Evolutionary conservation across 2,113 vertebrate genomes (phyloP).

Genomic region (Stictonetta naevosa): DNA sequence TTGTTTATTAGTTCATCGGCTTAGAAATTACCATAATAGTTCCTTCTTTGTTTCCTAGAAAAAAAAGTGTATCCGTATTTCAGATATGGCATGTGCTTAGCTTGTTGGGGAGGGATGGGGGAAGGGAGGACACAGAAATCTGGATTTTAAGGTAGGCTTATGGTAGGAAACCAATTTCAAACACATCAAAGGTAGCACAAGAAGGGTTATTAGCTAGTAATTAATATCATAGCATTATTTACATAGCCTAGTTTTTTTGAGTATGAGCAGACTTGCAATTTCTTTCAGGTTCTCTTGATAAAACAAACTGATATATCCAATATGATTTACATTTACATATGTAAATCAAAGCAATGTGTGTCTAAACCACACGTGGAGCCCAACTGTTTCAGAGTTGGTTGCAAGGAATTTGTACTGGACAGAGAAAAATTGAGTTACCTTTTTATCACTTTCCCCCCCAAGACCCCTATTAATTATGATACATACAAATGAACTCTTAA

Average conservation of each 20-base stretch:
- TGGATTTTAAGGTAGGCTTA: neutral
- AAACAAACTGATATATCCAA: conserved; percentile 42
- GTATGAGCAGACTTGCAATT: conserved; percentile 34
- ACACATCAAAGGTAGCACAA: neutral
- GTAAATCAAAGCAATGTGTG: conserved; percentile 56
- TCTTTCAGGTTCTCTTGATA: conserved; percentile 35
- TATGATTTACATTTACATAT: conserved; percentile 41
- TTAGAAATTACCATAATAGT: neutral
- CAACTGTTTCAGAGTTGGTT: neutral
- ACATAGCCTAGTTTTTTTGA: conserved; percentile 21
- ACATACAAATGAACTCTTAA: neutral
- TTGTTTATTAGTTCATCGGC: neutral
- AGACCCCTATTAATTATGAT: neutral
- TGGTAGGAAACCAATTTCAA: neutral
- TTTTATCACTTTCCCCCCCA: neutral
- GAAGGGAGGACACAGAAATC: neutral
- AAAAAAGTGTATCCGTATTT: neutral
- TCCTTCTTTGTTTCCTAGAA: neutral
- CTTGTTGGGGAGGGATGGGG: neutral
- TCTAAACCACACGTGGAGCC: conserved; percentile 22
- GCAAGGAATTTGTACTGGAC: neutral
- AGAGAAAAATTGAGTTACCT: neutral
- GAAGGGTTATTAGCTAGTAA: conserved; percentile 3
- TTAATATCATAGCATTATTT: conserved; percentile 45
- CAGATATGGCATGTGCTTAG: neutral